Evolutionary conservation across 2,888 invertebrate species (phyloP), one percentile per base, ranked within the genome.

Genomic region (Lucinisca nassula): DNA sequence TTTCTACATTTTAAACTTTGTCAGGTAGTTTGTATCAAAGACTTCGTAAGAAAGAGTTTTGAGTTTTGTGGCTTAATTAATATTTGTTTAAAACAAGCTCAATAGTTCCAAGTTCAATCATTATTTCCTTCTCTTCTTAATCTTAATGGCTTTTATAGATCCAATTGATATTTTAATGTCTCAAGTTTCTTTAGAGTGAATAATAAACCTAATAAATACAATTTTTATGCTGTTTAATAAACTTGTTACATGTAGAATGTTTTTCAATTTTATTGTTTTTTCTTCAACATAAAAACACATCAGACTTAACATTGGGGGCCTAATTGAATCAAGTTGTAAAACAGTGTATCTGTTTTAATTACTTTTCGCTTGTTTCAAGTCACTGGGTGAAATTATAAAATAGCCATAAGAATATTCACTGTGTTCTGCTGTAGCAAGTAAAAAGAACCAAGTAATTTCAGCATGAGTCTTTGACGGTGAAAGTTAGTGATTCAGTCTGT

Each of bases 101-200:
- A n/a, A n/a, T n/a, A n/a, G n/a, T n/a, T n/a, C n/a, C n/a, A n/a
- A n/a, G n/a, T n/a, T n/a, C 61, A 61, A 27, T 17, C 6, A 27
- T 21, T 17, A 27, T 30, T 67, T 67, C 67, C 35, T 10, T 17
- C 35, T 21, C 67, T 67, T 67, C 30, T 21, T 30, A 6, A 67
- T n/a, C n/a, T n/a, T n/a, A n/a, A 35, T 32, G 67, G 32, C 35
- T 35, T 67, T 67, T 35, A 24, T n/a, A 10, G 35, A 24, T 24
- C 67, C 8, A 32, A 67, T 30, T 30, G 67, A 67, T 67, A 67
- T 67, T 67, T 67, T 67, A 67, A 67, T 67, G 67, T 67, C 67
- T 67, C 4, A 67, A 67, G 67, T 67, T 67, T 32, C 67, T 32
- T 67, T 67, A 67, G 67, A 67, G 17, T 17, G 17, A 45, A 8